Conservation (phyloP, 2,888 invertebrate genomes). For the Luffia ferchaultella region DNA sequence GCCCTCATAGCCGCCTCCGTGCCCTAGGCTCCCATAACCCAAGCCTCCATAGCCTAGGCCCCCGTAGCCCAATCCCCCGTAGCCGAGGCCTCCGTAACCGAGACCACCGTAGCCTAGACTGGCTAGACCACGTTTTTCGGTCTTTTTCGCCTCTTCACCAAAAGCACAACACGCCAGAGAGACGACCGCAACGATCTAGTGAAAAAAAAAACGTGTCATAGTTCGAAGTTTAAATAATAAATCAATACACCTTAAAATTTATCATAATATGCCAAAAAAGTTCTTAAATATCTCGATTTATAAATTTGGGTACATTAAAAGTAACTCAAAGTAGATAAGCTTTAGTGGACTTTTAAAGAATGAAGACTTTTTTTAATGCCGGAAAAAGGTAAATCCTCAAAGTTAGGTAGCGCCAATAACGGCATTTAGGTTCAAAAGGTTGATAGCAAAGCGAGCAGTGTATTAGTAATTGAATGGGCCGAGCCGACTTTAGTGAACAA, state of each 20-base stretch:
- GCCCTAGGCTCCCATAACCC: constrained; percentile 12
- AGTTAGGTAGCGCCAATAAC: not conserved
- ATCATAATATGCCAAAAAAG: no score
- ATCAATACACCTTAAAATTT: not conserved
- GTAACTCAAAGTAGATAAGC: no score
- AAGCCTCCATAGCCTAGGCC: constrained; percentile 22
- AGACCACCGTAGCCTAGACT: constrained; percentile 36
- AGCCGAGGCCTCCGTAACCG: constrained; percentile 17
- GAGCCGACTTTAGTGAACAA: not conserved
- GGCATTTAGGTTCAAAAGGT: not conserved
- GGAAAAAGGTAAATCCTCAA: not conserved
- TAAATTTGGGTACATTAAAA: no score
- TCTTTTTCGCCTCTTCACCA: constrained; percentile 52
- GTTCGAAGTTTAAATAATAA: not conserved
- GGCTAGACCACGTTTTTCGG: constrained; percentile 54
- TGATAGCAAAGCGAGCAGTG: not conserved
- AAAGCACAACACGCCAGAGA: constrained; percentile 38
- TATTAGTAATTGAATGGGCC: not conserved
- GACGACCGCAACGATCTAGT: constrained; percentile 42
- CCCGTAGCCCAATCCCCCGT: constrained; percentile 45
- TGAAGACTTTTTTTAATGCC: no score
- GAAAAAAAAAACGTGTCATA: constrained; percentile 1
- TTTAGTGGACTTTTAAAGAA: no score
- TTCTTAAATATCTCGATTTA: no score
- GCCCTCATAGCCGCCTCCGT: no score